A percentile compares a stretch with the other conserved stretches of the same genome.
These are phyloP conservation scores for Lasioglossum baleicum DNA, from an alignment of 1,140 invertebrate species.

Conservation along the genomic window DNA sequence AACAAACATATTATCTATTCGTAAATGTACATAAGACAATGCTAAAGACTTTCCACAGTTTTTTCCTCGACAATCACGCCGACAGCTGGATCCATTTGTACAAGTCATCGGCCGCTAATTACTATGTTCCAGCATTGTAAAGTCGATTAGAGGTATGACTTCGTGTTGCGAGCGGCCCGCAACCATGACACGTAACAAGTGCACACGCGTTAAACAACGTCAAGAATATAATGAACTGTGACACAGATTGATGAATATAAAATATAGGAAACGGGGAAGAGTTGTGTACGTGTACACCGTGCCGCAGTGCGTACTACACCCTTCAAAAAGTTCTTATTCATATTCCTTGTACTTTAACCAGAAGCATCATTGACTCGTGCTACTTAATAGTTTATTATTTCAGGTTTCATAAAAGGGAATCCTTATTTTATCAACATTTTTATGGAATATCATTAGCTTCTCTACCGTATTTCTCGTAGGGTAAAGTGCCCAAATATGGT, in stretches of 20 bases:
- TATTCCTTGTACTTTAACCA: too few species aligned
- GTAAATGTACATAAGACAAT: not conserved
- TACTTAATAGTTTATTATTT: too few species aligned
- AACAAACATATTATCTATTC: too few species aligned
- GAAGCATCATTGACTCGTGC: too few species aligned
- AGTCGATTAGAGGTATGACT: not conserved
- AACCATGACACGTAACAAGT: slow-evolving; percentile 8
- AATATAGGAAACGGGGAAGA: not conserved
- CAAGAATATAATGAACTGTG: slow-evolving; percentile 7
- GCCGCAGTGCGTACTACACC: not conserved
- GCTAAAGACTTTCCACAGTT: not conserved
- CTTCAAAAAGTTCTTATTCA: not conserved
- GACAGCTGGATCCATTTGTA: not conserved
- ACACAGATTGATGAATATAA: slow-evolving; percentile 11
- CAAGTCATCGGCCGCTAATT: not conserved
- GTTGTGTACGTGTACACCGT: not conserved
- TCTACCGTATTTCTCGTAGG: too few species aligned
- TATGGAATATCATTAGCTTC: too few species aligned
- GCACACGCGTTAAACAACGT: slow-evolving; percentile 8
- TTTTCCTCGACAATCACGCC: not conserved
- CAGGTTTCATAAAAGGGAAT: too few species aligned
- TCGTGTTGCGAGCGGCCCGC: not conserved
- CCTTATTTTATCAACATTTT: too few species aligned
- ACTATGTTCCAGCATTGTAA: not conserved
- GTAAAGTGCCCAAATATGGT: too few species aligned